Percentiles rank a stretch among this genome's conserved stretches.
phyloP scores from a whole-genome alignment of 2,113 vertebrate genomes.

The Charadrius vociferus region DNA sequence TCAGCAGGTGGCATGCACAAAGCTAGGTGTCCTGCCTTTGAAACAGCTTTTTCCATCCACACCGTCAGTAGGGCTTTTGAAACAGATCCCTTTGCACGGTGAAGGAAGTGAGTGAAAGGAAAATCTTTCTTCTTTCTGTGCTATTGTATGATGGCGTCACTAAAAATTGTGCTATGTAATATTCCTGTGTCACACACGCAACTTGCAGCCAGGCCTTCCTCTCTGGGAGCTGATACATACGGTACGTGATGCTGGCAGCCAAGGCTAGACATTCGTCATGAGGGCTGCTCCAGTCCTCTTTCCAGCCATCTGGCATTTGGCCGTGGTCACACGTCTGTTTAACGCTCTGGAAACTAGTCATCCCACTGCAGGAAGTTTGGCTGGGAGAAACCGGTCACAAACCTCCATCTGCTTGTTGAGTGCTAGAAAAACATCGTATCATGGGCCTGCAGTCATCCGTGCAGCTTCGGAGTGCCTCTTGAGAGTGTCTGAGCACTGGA shows the following conservation, averaged over 20 bases:
- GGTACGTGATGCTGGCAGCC: neutral
- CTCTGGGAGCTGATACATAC: neutral
- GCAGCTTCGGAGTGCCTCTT: neutral
- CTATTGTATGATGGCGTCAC: neutral
- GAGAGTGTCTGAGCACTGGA: neutral
- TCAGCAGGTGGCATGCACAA: neutral
- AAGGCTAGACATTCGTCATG: neutral
- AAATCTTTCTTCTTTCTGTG: neutral
- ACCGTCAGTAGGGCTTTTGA: neutral
- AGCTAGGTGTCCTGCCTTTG: neutral
- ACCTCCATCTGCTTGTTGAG: constrained; percentile 30
- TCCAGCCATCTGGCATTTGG: constrained; percentile 26
- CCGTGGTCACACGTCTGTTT: neutral
- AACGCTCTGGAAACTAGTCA: neutral
- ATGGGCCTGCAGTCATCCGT: fast-evolving
- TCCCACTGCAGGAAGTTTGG: constrained; percentile 36
- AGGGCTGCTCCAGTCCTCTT: neutral
- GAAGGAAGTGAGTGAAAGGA: neutral
- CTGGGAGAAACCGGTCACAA: neutral
- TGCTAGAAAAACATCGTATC: neutral
- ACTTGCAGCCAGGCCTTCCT: neutral
- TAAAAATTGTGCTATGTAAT: neutral
- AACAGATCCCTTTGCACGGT: neutral
- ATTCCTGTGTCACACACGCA: neutral
- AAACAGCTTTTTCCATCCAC: neutral